Percentiles rank a stretch among this genome's conserved stretches.
Conservation (phyloP, 2,113 vertebrate genomes). For the Cottus gobio region DNA sequence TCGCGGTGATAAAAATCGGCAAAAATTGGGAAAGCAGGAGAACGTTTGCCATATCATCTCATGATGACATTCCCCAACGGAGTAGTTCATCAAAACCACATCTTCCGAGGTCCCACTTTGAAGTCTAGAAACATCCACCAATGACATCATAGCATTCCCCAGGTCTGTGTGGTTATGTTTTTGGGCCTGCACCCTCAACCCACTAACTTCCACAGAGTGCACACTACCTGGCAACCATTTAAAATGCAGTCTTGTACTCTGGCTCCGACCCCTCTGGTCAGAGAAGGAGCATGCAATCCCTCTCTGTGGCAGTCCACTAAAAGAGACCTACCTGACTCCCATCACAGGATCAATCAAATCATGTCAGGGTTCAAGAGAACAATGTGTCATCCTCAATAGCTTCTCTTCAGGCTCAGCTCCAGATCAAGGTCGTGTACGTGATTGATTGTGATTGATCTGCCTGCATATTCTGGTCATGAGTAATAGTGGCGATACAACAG, state of each 20-base stretch:
- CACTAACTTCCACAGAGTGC: conserved; percentile 44
- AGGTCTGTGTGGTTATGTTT: conserved; percentile 70
- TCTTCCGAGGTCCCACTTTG: conserved; percentile 49
- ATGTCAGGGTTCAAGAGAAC: conserved; percentile 59
- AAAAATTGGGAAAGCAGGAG: background rate
- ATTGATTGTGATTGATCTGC: conserved; percentile 79
- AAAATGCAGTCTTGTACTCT: conserved; percentile 50
- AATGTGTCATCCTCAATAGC: conserved; percentile 78
- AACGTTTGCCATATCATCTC: conserved; percentile 12
- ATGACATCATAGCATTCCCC: conserved; percentile 77
- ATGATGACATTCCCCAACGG: conserved; percentile 3
- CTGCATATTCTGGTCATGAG: conserved; percentile 77
- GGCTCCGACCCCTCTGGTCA: conserved; percentile 61
- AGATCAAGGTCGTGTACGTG: conserved; percentile 73
- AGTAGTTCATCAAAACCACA: conserved; percentile 55
- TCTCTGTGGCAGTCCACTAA: conserved; percentile 46
- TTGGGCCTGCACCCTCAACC: conserved; percentile 47
- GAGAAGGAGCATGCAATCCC: conserved; percentile 70
- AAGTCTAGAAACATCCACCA: conserved; percentile 63
- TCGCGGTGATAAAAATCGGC: background rate
- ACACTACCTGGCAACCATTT: conserved; percentile 73
- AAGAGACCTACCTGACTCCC: conserved; percentile 66
- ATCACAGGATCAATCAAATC: conserved; percentile 73
- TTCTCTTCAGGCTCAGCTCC: conserved; percentile 51
- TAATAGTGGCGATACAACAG: conserved; percentile 68